Conservation (phyloP, 1,140 invertebrate species). For the Archivesica marissinica region DNA sequence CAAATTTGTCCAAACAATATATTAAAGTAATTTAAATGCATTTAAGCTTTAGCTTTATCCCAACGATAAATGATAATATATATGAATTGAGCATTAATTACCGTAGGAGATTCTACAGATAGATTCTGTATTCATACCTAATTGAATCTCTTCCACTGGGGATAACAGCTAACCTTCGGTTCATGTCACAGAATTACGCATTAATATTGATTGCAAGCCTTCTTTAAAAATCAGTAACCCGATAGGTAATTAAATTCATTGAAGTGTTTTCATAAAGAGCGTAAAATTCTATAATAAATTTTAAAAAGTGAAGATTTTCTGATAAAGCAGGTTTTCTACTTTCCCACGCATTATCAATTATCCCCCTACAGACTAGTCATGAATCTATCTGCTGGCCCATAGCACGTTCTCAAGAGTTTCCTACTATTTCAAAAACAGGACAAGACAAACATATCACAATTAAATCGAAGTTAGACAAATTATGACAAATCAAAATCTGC, state of each 20-base stretch:
- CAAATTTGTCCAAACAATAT: slow-evolving; percentile 52
- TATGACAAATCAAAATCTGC: slow-evolving; percentile 32
- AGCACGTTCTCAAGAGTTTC: not conserved
- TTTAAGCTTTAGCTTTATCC: slow-evolving; percentile 28
- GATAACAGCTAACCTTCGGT: slow-evolving; percentile 45
- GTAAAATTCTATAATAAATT: slow-evolving; percentile 25
- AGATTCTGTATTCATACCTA: slow-evolving; percentile 33
- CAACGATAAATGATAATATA: slow-evolving; percentile 38
- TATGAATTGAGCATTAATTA: slow-evolving; percentile 58
- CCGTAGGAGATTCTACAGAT: slow-evolving; percentile 36
- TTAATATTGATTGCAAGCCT: slow-evolving; percentile 37
- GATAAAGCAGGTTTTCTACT: not conserved
- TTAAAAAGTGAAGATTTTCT: slow-evolving; percentile 15
- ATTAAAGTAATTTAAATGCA: slow-evolving; percentile 53
- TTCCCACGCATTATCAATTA: slow-evolving; percentile 7
- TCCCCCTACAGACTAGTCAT: not conserved
- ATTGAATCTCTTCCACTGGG: slow-evolving; percentile 37
- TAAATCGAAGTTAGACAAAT: not conserved
- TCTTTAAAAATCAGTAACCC: slow-evolving; percentile 48
- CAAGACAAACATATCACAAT: not conserved
- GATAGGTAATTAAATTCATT: slow-evolving; percentile 61
- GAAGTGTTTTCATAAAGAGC: slow-evolving; percentile 48
- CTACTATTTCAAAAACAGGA: not conserved
- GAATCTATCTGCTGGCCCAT: not conserved
- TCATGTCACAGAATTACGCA: slow-evolving; percentile 32